These are phyloP conservation scores for Papilio machaon DNA, from an alignment of 1,140 invertebrate genomes.

Conservation along the genomic window DNA sequence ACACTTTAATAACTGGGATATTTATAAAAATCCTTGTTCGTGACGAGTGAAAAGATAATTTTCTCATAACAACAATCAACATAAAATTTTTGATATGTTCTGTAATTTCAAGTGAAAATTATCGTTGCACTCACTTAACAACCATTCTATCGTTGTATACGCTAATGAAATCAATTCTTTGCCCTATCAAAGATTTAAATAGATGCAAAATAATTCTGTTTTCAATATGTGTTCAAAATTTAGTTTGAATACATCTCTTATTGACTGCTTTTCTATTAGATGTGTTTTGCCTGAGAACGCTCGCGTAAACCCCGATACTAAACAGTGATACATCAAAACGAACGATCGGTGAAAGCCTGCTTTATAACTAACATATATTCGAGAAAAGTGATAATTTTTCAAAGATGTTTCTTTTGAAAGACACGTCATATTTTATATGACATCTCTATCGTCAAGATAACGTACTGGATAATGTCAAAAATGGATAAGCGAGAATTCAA, in stretches of 20 bases:
- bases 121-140: too few relatives aligned
- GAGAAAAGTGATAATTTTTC: neutral
- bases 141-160: too few relatives aligned
- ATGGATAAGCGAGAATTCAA: neutral
- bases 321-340: neutral
- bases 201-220: neutral
- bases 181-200: too few relatives aligned
- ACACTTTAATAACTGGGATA: neutral
- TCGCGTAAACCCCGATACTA: neutral
- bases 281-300: neutral
- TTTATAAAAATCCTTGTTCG: conserved; percentile 11
- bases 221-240: neutral
- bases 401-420: neutral
- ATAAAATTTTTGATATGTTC: neutral
- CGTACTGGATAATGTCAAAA: too few relatives aligned
- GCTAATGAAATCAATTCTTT: too few relatives aligned
- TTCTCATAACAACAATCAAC: neutral
- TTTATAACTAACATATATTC: neutral
- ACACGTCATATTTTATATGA: neutral
- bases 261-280: neutral
- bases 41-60: neutral
- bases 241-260: neutral
- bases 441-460: neutral
- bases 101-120: too few relatives aligned
- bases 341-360: neutral